phyloP scores from a whole-genome alignment of 2,888 invertebrate genomes.

The Scaptomyza reducta region DNA sequence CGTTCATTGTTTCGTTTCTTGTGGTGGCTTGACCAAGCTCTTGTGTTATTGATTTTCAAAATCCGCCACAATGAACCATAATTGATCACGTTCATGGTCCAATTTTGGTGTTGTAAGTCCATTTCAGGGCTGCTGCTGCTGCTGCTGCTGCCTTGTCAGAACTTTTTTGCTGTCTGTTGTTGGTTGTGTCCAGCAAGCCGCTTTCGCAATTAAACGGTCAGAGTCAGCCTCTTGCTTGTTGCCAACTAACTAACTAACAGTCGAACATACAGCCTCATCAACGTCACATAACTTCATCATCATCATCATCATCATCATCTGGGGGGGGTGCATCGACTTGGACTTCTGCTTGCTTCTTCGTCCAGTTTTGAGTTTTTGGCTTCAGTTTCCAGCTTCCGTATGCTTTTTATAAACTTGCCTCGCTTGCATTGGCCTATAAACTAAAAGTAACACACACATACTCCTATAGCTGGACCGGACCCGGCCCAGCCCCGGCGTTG shows the following conservation, averaged over 20 bases:
- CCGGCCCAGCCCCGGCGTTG: slow-evolving; percentile 37
- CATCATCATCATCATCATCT: slow-evolving; percentile 20
- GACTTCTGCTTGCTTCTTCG: slow-evolving; percentile 30
- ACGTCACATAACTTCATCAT: slow-evolving; percentile 51
- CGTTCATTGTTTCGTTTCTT: slow-evolving; percentile 12
- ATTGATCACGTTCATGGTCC: slow-evolving; percentile 80
- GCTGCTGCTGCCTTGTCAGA: slow-evolving; percentile 30
- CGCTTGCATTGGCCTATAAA: slow-evolving; percentile 75
- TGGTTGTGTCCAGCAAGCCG: not conserved
- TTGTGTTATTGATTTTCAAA: slow-evolving; percentile 75
- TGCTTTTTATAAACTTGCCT: slow-evolving; percentile 71
- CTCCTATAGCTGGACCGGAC: slow-evolving; percentile 27
- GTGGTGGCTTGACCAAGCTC: slow-evolving; percentile 30
- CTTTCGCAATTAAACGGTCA: slow-evolving; percentile 53
- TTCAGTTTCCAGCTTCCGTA: slow-evolving; percentile 75
- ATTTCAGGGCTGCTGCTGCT: slow-evolving; percentile 16
- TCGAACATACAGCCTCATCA: slow-evolving; percentile 40
- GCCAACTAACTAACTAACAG: slow-evolving; percentile 7
- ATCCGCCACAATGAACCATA: slow-evolving; percentile 73
- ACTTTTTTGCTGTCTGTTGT: slow-evolving; percentile 27
- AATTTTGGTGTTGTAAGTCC: slow-evolving; percentile 44
- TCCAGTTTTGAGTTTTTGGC: slow-evolving; percentile 60
- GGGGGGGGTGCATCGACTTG: slow-evolving; percentile 46
- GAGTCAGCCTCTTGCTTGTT: slow-evolving; percentile 18
- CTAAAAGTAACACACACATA: slow-evolving; percentile 68